Evolutionary conservation across 2,797 vertebrate species (phyloP).

Genomic region (Phoxinus dragarum): DNA sequence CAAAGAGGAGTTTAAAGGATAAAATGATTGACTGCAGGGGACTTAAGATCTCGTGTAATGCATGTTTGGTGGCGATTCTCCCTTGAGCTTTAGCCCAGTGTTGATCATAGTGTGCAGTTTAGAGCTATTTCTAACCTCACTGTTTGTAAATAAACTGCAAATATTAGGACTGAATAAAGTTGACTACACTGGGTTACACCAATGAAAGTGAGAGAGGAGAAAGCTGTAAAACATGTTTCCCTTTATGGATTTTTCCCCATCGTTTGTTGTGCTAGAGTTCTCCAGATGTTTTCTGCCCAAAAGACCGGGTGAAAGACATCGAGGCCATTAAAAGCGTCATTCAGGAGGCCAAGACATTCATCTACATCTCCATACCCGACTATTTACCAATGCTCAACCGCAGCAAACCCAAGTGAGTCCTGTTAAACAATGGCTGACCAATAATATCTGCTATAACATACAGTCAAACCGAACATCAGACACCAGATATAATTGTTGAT

Average conservation of each 20-base stretch:
- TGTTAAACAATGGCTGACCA: neutral
- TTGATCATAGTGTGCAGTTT: neutral
- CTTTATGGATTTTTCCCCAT: neutral
- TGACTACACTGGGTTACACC: neutral
- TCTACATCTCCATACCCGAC: constrained; percentile 92
- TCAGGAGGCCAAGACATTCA: constrained; percentile 86
- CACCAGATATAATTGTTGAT: too few species aligned
- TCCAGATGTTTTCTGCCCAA: constrained; percentile 91
- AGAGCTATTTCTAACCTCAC: neutral
- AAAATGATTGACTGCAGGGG: too few species aligned
- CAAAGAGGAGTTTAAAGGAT: too few species aligned
- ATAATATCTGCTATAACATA: neutral
- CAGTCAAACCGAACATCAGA: too few species aligned
- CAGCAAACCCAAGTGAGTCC: constrained; percentile 81
- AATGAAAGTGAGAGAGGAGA: neutral
- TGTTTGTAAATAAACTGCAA: neutral
- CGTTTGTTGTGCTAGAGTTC: constrained; percentile 81
- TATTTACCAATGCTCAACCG: constrained; percentile 88
- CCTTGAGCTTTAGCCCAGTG: neutral
- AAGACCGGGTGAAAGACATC: constrained; percentile 88
- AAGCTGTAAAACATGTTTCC: neutral
- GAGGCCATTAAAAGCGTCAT: constrained; percentile 93
- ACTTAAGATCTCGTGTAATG: neutral
- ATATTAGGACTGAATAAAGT: neutral
- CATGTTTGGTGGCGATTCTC: neutral